A percentile compares a stretch with the other conserved stretches of the same genome.
Conservation (phyloP, 2,113 vertebrate genomes). For the Okapia johnstoni region DNA sequence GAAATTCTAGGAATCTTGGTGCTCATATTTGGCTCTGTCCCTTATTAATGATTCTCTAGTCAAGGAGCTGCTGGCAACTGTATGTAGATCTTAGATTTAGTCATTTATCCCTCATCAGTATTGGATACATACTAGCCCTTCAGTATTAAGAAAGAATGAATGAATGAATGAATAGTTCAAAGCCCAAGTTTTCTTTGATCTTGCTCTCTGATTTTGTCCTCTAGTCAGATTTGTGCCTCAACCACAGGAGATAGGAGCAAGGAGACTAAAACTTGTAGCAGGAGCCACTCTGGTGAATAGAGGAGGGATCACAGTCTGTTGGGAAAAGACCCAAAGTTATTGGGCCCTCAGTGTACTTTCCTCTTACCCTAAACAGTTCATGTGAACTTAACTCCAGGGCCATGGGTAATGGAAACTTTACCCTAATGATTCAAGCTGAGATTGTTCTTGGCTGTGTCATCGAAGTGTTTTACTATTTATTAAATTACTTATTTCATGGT, state of each 20-base stretch:
- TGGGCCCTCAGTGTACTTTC: background rate
- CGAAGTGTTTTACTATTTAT: background rate
- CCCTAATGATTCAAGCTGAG: background rate
- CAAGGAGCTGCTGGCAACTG: background rate
- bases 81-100: background rate
- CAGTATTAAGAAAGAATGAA: background rate
- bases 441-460: background rate
- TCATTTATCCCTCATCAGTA: background rate
- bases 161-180: background rate
- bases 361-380: background rate
- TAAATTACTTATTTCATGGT: background rate
- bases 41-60: background rate
- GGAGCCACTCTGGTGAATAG: background rate
- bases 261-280: background rate
- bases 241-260: background rate
- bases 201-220: background rate
- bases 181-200: background rate
- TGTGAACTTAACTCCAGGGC: background rate
- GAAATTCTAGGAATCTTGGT: background rate
- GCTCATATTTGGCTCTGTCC: background rate
- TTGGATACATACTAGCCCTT: background rate
- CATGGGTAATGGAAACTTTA: background rate
- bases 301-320: no score
- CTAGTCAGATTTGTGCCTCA: background rate
- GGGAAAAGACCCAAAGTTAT: background rate